These are phyloP conservation scores for Basileuterus tristriatus DNA, from an alignment of 2,797 vertebrate genomes.

Conservation along the genomic window DNA sequence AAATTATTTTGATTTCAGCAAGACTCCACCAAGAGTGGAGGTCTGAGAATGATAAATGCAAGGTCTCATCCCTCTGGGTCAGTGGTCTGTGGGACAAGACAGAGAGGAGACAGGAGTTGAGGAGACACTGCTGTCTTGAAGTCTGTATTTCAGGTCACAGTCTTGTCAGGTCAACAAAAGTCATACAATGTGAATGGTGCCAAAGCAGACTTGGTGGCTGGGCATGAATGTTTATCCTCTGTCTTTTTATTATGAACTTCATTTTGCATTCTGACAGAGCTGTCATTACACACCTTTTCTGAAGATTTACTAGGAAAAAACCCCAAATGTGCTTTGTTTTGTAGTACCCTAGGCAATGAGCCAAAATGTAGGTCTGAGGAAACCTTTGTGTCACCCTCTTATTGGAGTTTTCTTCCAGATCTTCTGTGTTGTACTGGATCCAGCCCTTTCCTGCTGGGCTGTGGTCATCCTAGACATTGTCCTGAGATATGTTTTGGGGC, in stretches of 20 bases:
- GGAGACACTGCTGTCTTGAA: not conserved
- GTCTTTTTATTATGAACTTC: not conserved
- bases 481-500: not conserved
- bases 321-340: not conserved
- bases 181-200: not conserved
- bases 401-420: not conserved
- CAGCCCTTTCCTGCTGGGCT: not conserved
- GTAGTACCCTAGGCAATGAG: not conserved
- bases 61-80: not conserved
- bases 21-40: not conserved
- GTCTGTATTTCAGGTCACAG: constrained; percentile 8
- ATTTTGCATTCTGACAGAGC: not conserved
- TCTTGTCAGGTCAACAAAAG: not conserved
- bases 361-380: not conserved
- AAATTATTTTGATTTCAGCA: not conserved
- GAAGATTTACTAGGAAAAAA: not conserved
- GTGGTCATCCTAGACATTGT: not conserved
- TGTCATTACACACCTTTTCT: not conserved
- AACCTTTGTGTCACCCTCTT: not conserved
- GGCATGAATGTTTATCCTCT: not conserved
- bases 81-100: not conserved
- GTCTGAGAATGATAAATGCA: not conserved
- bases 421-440: not conserved
- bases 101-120: not conserved
- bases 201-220: not conserved